A percentile compares a stretch with the other conserved stretches of the same genome.
phyloP scores from a whole-genome alignment of 1,140 invertebrate genomes.

The Caenorhabditis inopinata region DNA sequence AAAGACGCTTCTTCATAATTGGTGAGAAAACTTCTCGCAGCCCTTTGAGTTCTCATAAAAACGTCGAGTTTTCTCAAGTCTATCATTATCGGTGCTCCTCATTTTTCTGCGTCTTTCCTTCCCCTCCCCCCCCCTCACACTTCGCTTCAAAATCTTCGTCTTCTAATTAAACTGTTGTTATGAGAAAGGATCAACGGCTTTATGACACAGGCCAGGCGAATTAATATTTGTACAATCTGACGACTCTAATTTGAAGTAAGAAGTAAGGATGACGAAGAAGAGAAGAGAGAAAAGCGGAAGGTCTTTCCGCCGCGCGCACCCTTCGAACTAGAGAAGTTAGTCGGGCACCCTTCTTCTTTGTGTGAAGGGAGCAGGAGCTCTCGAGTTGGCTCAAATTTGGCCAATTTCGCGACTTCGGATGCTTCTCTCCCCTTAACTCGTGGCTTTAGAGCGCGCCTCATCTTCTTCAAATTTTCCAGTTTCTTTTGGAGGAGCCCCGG shows the following conservation, averaged over 20 bases:
- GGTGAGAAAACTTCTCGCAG: constrained; percentile 4
- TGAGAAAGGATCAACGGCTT: background rate
- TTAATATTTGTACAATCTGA: background rate
- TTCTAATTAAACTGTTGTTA: background rate
- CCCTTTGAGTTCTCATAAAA: too few species aligned
- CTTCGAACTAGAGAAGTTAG: too few species aligned
- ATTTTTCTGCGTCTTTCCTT: background rate
- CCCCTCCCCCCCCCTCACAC: too few species aligned
- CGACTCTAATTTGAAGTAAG: background rate
- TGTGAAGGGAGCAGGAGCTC: background rate
- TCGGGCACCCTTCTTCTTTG: background rate
- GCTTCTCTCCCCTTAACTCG: background rate
- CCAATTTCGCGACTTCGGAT: background rate
- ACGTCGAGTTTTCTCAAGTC: background rate
- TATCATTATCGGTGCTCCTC: background rate
- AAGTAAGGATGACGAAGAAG: background rate
- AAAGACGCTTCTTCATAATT: constrained; percentile 11
- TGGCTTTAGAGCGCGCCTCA: background rate
- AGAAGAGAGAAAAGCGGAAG: background rate
- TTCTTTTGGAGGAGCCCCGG: background rate
- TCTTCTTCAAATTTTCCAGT: background rate
- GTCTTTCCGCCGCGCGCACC: too few species aligned
- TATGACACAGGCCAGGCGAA: too few species aligned
- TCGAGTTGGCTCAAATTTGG: background rate
- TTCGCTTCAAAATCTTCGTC: background rate